These are phyloP conservation scores for Acrossocheilus fasciatus DNA, from an alignment of 2,797 vertebrate genomes.

Conservation along the genomic window DNA sequence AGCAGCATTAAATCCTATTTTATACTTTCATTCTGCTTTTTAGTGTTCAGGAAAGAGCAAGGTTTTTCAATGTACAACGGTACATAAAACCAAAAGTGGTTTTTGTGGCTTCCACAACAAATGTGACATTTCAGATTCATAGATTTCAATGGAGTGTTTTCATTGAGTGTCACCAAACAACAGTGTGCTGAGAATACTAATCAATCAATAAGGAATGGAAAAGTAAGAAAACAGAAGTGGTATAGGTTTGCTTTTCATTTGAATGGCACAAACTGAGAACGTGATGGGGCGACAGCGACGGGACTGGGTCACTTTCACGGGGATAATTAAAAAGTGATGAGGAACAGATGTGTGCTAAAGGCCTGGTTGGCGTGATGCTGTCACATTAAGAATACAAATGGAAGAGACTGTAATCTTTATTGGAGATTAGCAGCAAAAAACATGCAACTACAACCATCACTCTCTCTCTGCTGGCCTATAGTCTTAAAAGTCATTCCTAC, in stretches of 20 bases:
- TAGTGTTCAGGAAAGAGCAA: background rate
- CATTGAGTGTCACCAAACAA: slow-evolving; percentile 1
- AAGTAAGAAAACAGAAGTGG: slow-evolving; percentile 7
- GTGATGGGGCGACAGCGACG: slow-evolving; percentile 13
- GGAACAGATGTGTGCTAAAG: slow-evolving; percentile 49
- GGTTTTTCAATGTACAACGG: background rate
- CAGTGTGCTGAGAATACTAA: slow-evolving; percentile 8
- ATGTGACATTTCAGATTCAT: slow-evolving; percentile 46
- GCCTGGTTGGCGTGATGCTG: slow-evolving; percentile 26
- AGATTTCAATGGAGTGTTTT: slow-evolving; percentile 7
- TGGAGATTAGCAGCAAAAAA: slow-evolving; percentile 40
- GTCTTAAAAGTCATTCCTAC: slow-evolving; percentile 51
- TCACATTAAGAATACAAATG: slow-evolving; percentile 48
- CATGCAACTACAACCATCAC: background rate
- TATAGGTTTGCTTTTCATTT: slow-evolving; percentile 13
- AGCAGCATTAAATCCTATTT: background rate
- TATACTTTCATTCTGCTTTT: background rate
- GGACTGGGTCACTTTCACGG: slow-evolving; percentile 26
- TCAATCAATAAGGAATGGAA: slow-evolving; percentile 29
- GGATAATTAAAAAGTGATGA: slow-evolving; percentile 46
- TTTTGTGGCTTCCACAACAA: slow-evolving; percentile 2
- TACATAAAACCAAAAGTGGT: background rate
- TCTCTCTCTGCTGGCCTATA: slow-evolving; percentile 47
- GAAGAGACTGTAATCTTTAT: slow-evolving; percentile 46
- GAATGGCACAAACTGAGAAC: slow-evolving; percentile 11